Evolutionary conservation across 2,797 vertebrate species (phyloP), one percentile per base, ranked within the genome.

Genomic region (Cygnus olor): DNA sequence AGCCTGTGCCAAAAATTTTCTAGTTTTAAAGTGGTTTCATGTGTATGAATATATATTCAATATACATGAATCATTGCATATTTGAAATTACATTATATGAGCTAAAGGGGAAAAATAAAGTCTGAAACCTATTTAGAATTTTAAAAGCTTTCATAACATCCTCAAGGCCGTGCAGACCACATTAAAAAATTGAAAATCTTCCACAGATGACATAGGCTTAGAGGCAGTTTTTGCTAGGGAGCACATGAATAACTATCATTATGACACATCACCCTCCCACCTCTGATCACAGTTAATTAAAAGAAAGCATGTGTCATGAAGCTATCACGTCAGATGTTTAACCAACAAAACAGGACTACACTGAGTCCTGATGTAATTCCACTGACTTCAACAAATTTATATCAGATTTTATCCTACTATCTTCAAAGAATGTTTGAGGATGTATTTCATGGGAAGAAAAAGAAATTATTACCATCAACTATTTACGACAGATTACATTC

Each of bases 141-240:
- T 93, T 94, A 88, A 97, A 97, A 96, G 79, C 77, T 94, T 95
- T 96, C 58, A 76, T 76, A 95, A 92, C 78, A 97, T 95, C 83
- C 94, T 96, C 79, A 91, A 90, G 80, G 91, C 88, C 72, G 96
- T 91, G 79, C 42, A 96, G 66, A 91, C 82, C 65, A 96, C 65
- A 92, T 91, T 96, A 95, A 94, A 97, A 98, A 97, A 92, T 8
- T 87, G 88, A 96, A 96, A 95, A n/a, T 95, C 85, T 66, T 88
- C 92, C 82, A 90, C 71, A 88, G 82, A 83, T 80, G 90, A 96
- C 80, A 96, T 2, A 91, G 83, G 85, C 93, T 91, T 69, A 78
- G 57, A 97, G 93, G 80, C 76, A 97, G 66, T 92, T 97, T 94
- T 92, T 93, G 34, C 85, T 95, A 85, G 38, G 85, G 89, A 95